Base-by-base conservation (phyloP, 2,888 invertebrate species). In the Seira sanloemensis region DNA sequence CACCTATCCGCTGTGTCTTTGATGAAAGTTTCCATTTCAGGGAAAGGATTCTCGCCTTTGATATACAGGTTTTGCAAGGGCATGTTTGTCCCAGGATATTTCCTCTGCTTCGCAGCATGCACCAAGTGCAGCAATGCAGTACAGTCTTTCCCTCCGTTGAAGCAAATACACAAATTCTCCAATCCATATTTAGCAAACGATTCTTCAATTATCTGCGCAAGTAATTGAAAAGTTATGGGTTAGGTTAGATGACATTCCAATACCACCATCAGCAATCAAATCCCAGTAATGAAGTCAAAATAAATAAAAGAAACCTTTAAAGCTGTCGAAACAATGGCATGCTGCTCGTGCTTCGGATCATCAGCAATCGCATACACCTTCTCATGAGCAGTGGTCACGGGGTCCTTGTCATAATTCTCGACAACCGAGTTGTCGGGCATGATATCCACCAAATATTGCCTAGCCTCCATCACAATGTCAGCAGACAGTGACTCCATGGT, bases 141-240 rank as follows among this genome's bases (percentile, higher is more conserved):
- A 91, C 99, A 99, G 92, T 99, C 99, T 92, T 99, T 99, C 0
- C 99, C 99, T 1, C 99, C 99, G 91, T 99, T 99, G 91, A 99
- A 99, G 25, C 97, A 96, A 27, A 99, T 91, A 90, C 97, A 97
- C 18, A 97, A 92, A 91, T 97, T 95, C 77, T 95, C 93, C 21
- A 94, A 91, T n/a, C 93, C 92, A 91, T 94, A 97, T 72, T 92
- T 90, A 67, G 92, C 91, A 89, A 95, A 23, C 85, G 94, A 94
- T 90, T 94, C 91, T 90, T 92, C 92, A 76, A 95, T 92, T 83
- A 94, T 91, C 94, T 96, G 91, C n/a, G n/a, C n/a, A n/a, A n/a
- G n/a, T n/a, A n/a, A n/a, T n/a, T n/a, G n/a, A n/a, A n/a, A n/a
- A n/a, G n/a, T n/a, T n/a, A n/a, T n/a, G n/a, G n/a, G n/a, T n/a